A percentile compares a stretch with the other conserved stretches of the same genome.
phyloP scores from a whole-genome alignment of 2,888 invertebrate genomes.

The Drosophila austrosaltans region DNA sequence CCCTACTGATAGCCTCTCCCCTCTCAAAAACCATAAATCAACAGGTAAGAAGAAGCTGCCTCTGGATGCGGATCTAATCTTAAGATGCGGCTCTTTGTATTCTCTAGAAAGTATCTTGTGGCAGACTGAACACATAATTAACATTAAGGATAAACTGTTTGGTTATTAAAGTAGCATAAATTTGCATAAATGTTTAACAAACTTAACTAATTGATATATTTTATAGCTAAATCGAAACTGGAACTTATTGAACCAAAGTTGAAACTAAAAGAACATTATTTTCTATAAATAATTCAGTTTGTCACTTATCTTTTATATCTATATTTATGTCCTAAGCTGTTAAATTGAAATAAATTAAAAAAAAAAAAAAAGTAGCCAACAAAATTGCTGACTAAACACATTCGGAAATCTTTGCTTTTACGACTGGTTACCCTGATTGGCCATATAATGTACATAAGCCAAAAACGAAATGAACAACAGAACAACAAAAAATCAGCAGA shows the following conservation, averaged over 20 bases:
- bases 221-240: background rate
- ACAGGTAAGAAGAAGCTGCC: slow-evolving; percentile 59
- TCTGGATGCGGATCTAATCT: background rate
- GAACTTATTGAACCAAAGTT: background rate
- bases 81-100: slow-evolving; percentile 24
- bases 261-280: too few species aligned
- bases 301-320: too few species aligned
- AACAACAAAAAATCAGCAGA: background rate
- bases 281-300: too few species aligned
- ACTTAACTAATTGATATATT: background rate
- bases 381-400: slow-evolving; percentile 6
- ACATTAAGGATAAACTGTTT: slow-evolving; percentile 62
- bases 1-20: slow-evolving; percentile 22
- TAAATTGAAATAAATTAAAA: background rate
- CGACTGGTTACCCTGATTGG: slow-evolving; percentile 14
- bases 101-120: slow-evolving; percentile 21
- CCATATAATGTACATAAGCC: slow-evolving; percentile 8
- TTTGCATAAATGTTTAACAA: background rate
- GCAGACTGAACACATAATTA: slow-evolving; percentile 63
- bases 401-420: slow-evolving; percentile 8
- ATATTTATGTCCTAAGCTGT: too few species aligned
- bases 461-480: background rate
- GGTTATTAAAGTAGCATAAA: slow-evolving; percentile 35
- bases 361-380: background rate
- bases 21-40: slow-evolving; percentile 60